Evolutionary conservation across 2,113 vertebrate genomes (phyloP).

Genomic region (Syngnathus typhle): DNA sequence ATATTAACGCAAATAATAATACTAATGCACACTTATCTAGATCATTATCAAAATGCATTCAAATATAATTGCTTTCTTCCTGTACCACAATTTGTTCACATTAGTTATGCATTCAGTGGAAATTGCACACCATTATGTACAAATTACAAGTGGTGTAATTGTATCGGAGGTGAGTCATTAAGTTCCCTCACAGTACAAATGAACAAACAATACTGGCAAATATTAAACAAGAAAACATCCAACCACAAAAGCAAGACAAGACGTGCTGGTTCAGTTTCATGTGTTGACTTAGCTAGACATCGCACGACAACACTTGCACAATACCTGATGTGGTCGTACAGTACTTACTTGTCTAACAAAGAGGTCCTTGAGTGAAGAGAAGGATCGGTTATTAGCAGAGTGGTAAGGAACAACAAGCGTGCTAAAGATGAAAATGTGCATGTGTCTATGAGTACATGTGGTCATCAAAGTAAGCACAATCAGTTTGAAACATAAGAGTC

Average conservation of each 20-base stretch:
- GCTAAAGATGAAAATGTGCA: slow-evolving; percentile 20
- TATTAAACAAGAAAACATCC: background rate
- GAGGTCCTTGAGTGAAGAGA: slow-evolving; percentile 49
- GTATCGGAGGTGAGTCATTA: too few relatives aligned
- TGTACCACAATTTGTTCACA: too few relatives aligned
- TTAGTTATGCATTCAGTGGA: too few relatives aligned
- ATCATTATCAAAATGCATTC: too few relatives aligned
- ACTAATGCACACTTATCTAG: too few relatives aligned
- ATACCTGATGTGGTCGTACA: slow-evolving; percentile 3
- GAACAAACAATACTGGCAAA: background rate
- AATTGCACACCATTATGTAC: background rate
- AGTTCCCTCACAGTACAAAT: too few relatives aligned
- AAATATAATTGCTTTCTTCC: too few relatives aligned
- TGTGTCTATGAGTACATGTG: slow-evolving; percentile 32
- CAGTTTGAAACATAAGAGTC: slow-evolving; percentile 44
- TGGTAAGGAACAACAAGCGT: slow-evolving; percentile 35
- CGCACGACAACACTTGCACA: slow-evolving; percentile 25
- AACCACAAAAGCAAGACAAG: slow-evolving; percentile 21
- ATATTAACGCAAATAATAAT: too few relatives aligned
- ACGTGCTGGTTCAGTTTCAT: slow-evolving; percentile 39
- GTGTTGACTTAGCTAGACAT: slow-evolving; percentile 33
- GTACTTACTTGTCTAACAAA: slow-evolving; percentile 56
- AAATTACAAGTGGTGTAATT: background rate
- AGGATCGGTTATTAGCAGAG: slow-evolving; percentile 30
- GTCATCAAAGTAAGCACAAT: slow-evolving; percentile 31